Conservation (phyloP, 2,113 vertebrate species). For the Pachyramphus minor region DNA sequence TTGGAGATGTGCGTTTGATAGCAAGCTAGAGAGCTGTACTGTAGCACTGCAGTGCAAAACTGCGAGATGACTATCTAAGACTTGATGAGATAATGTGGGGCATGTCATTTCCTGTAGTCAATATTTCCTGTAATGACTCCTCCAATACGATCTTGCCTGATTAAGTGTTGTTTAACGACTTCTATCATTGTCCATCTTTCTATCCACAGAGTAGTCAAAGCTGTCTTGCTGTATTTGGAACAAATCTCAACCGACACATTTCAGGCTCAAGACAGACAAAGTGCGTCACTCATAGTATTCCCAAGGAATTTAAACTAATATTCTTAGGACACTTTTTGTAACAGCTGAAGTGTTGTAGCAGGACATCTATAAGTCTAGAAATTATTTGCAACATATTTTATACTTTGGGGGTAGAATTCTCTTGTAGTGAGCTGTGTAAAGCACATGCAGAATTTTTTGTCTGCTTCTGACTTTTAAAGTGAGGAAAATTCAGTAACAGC, state of each 20-base stretch:
- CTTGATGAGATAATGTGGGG: background rate
- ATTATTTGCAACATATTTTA: background rate
- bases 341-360: background rate
- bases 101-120: constrained; percentile 23
- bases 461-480: background rate
- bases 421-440: background rate
- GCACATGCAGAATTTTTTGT: background rate
- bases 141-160: background rate
- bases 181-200: background rate
- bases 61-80: background rate
- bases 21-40: background rate
- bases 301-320: background rate
- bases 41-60: background rate
- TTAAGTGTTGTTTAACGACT: background rate
- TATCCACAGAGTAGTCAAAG: background rate
- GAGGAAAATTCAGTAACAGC: background rate
- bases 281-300: background rate
- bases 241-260: background rate
- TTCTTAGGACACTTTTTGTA: background rate
- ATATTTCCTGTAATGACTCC: constrained; percentile 39
- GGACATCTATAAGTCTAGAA: background rate
- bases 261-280: background rate
- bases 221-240: background rate
- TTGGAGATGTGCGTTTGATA: background rate
- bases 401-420: background rate